Conservation (phyloP, 2,113 vertebrate genomes). For the Chinchilla lanigera region DNA sequence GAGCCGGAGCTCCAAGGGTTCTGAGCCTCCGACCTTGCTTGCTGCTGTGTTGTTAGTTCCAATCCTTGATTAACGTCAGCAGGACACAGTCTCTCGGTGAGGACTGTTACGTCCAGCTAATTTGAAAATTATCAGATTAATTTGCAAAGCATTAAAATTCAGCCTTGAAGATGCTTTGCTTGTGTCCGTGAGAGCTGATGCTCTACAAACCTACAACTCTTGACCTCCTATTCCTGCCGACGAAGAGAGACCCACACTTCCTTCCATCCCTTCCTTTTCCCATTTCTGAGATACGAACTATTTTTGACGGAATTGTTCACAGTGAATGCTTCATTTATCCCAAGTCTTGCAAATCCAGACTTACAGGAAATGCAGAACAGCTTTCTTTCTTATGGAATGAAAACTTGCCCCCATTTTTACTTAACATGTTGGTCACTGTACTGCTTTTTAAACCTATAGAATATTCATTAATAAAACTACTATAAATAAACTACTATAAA, state of each 20-base stretch:
- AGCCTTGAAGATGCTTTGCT: background rate
- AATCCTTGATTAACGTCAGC: background rate
- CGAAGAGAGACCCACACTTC: too few species aligned
- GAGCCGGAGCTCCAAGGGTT: rapidly evolving
- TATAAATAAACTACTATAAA: background rate
- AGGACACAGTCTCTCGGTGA: rapidly evolving
- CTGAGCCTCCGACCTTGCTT: rapidly evolving
- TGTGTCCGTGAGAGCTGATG: background rate
- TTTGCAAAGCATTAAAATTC: background rate
- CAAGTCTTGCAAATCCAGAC: background rate
- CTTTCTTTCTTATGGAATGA: background rate
- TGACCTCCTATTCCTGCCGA: too few species aligned
- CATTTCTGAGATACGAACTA: background rate
- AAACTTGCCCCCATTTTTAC: background rate
- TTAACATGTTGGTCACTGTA: background rate
- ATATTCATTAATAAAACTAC: background rate
- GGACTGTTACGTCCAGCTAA: background rate
- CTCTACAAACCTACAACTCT: background rate
- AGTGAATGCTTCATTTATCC: background rate
- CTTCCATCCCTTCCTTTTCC: background rate
- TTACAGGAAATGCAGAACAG: background rate
- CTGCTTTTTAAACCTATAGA: background rate
- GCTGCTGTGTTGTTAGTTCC: rapidly evolving
- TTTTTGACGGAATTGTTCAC: background rate
- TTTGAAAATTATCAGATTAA: background rate